A percentile compares a stretch with the other conserved stretches of the same genome.
These are phyloP conservation scores for Montipora cactus DNA, from an alignment of 64 coral and sea anemone genomes.

Conservation along the genomic window DNA sequence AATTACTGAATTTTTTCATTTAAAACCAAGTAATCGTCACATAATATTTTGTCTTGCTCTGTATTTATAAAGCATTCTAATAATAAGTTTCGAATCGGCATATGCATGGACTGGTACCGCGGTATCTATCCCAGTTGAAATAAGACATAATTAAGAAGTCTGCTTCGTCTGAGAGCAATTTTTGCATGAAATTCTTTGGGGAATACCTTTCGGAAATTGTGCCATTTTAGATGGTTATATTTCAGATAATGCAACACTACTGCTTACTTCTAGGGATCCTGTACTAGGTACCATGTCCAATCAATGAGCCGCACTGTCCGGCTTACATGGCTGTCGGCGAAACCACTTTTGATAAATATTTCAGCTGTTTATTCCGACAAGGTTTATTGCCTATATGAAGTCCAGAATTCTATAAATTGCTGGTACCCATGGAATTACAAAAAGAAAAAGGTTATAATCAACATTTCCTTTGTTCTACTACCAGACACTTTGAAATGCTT, in stretches of 20 bases:
- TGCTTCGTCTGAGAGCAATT: too few species aligned
- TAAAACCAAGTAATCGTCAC: not conserved
- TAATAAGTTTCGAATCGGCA: too few species aligned
- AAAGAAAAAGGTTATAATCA: not conserved
- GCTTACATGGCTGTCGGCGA: not conserved
- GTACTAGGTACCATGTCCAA: not conserved
- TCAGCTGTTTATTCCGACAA: not conserved
- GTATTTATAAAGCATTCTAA: too few species aligned
- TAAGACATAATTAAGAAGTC: too few species aligned
- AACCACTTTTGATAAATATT: slow-evolving; percentile 1
- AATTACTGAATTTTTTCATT: not conserved
- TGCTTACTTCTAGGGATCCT: not conserved
- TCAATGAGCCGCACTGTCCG: not conserved
- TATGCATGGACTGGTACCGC: too few species aligned
- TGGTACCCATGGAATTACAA: not conserved
- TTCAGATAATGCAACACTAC: too few species aligned
- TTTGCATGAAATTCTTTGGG: too few species aligned
- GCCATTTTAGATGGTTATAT: too few species aligned
- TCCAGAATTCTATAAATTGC: not conserved
- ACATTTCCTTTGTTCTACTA: not conserved
- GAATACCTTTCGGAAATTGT: too few species aligned
- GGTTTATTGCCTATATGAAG: not conserved
- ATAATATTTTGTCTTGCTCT: not conserved
- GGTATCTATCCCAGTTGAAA: too few species aligned
- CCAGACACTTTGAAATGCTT: not conserved